These are phyloP conservation scores for Cheilosia vulpina DNA, from an alignment of 2,888 invertebrate species.

Conservation along the genomic window DNA sequence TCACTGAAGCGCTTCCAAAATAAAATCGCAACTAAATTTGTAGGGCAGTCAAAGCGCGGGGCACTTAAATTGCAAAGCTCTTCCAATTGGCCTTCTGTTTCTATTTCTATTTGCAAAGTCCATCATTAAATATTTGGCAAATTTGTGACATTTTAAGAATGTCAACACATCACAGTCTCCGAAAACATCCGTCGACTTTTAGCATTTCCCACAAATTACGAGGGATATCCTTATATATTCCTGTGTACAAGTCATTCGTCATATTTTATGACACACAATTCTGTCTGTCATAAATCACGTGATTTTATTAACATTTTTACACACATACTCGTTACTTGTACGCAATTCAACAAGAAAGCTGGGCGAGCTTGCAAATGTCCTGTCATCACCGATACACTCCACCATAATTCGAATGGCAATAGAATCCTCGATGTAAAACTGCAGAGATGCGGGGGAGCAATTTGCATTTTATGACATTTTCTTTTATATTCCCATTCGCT, in stretches of 20 bases:
- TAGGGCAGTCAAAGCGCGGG: too few relatives aligned
- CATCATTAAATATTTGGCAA: not conserved
- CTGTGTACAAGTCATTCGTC: slow-evolving; percentile 1
- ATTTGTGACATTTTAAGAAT: not conserved
- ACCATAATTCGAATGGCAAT: not conserved
- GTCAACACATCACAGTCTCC: not conserved
- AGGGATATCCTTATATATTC: not conserved
- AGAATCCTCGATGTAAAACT: not conserved
- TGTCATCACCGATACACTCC: not conserved
- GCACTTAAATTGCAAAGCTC: too few relatives aligned
- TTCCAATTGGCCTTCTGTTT: too few relatives aligned
- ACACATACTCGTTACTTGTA: not conserved
- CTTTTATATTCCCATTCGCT: too few relatives aligned
- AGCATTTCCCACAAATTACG: not conserved
- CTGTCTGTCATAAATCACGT: slow-evolving; percentile 22
- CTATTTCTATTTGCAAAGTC: too few relatives aligned
- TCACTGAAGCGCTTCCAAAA: too few relatives aligned
- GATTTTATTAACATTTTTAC: slow-evolving; percentile 18
- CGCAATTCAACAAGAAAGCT: not conserved
- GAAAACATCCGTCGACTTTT: not conserved
- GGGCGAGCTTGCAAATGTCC: not conserved
- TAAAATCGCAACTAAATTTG: too few relatives aligned
- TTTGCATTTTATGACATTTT: too few relatives aligned
- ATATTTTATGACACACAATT: slow-evolving; percentile 29
- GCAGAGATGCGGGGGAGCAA: too few relatives aligned